A percentile compares a stretch with the other conserved stretches of the same genome.
Conservation (phyloP, 2,888 invertebrate species). For the Scaeva pyrastri region DNA sequence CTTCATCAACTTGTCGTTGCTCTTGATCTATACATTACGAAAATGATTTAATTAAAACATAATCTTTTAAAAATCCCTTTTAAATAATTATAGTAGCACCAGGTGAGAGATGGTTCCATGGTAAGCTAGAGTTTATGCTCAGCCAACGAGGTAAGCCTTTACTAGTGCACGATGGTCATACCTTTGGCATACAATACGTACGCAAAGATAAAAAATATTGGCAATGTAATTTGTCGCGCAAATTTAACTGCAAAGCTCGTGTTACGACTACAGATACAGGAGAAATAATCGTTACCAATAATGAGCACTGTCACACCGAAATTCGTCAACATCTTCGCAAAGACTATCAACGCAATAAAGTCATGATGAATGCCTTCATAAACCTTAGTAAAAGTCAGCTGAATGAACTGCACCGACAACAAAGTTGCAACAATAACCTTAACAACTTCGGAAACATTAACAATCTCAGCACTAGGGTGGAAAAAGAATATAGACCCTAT, state of each 20-base stretch:
- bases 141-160: slow-evolving; percentile 84
- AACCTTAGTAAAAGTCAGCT: slow-evolving; percentile 81
- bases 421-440: slow-evolving; percentile 59
- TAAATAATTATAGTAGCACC: slow-evolving; percentile 81
- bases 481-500: slow-evolving; percentile 58
- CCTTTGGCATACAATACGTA: slow-evolving; percentile 84
- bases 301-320: slow-evolving; percentile 84
- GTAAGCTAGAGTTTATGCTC: slow-evolving; percentile 84
- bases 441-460: slow-evolving; percentile 75
- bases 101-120: slow-evolving; percentile 84
- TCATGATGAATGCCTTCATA: slow-evolving; percentile 83
- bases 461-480: slow-evolving; percentile 70
- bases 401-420: slow-evolving; percentile 79
- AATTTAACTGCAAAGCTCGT: slow-evolving; percentile 84
- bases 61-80: slow-evolving; percentile 25
- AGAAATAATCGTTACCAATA: slow-evolving; percentile 83
- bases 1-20: slow-evolving; percentile 36
- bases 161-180: slow-evolving; percentile 84
- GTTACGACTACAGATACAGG: slow-evolving; percentile 83
- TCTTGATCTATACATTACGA: slow-evolving; percentile 16
- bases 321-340: slow-evolving; percentile 84
- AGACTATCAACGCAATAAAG: slow-evolving; percentile 83
- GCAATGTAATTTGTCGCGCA: slow-evolving; percentile 84
- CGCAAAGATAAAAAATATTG: slow-evolving; percentile 84
- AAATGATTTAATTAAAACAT: slow-evolving; percentile 8